Percentiles rank a stretch among this genome's conserved stretches.
phyloP scores from a whole-genome alignment of 2,113 vertebrate genomes.

The Phycodurus eques region DNA sequence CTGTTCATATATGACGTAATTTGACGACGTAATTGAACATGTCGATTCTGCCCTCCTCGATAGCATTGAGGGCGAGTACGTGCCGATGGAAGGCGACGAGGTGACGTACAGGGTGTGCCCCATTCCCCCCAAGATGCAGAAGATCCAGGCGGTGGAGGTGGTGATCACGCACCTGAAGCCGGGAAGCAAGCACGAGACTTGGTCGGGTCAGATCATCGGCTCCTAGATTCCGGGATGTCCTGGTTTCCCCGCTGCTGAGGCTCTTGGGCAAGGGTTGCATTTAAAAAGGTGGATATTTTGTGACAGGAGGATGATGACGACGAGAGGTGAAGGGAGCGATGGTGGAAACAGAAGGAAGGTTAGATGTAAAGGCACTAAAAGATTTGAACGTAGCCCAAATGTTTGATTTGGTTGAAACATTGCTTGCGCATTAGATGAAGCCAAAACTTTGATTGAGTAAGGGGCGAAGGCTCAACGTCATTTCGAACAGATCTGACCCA shows the following conservation, averaged over 20 bases:
- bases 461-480: background rate
- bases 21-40: too few species aligned
- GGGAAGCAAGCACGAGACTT: constrained; percentile 94
- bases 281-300: background rate
- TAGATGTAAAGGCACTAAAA: background rate
- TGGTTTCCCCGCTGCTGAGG: too few species aligned
- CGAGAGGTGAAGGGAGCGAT: background rate
- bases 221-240: constrained; percentile 72
- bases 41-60: background rate
- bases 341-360: background rate
- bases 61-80: constrained; percentile 97
- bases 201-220: constrained; percentile 94
- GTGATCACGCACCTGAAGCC: constrained; percentile 92
- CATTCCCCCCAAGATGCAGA: constrained; percentile 97
- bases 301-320: background rate
- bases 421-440: too few species aligned
- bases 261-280: background rate
- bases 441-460: background rate
- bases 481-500: constrained; percentile 27
- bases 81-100: constrained; percentile 94
- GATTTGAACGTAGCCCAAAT: constrained; percentile 26
- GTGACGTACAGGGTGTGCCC: constrained; percentile 97
- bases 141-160: constrained; percentile 96
- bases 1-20: too few species aligned
- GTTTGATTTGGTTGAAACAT: too few species aligned